A percentile compares a stretch with the other conserved stretches of the same genome.
These are phyloP conservation scores for Penaeus indicus DNA, from an alignment of 1,140 invertebrate genomes.

Conservation along the genomic window DNA sequence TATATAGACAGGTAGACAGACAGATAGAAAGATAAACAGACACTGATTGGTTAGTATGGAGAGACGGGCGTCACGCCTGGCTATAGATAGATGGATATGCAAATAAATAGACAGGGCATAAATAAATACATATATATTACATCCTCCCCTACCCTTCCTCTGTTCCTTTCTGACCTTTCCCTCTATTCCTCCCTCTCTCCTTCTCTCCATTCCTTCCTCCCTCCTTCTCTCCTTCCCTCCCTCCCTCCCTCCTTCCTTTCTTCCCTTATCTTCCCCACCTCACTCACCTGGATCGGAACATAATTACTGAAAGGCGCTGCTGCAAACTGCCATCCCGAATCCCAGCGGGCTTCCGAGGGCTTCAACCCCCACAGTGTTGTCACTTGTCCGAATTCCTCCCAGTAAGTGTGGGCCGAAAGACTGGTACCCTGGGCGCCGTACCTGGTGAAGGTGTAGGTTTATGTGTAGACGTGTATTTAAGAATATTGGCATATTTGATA, in stretches of 20 bases:
- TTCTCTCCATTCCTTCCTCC: too few species aligned
- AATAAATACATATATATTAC: too few species aligned
- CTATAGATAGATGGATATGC: too few species aligned
- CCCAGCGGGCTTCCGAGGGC: constrained; percentile 1
- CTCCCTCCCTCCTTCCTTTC: too few species aligned
- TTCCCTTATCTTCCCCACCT: neutral
- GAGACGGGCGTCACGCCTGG: too few species aligned
- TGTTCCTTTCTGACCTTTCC: too few species aligned
- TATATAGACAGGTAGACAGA: neutral
- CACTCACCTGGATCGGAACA: constrained; percentile 7
- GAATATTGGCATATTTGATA: constrained; percentile 7
- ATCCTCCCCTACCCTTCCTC: too few species aligned
- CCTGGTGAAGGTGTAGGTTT: neutral
- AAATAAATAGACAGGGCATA: too few species aligned
- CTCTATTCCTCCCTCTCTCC: too few species aligned
- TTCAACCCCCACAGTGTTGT: constrained; percentile 12
- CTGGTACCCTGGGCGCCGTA: constrained; percentile 29
- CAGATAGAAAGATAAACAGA: neutral
- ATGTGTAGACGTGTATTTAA: neutral
- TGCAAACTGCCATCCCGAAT: constrained; percentile 39
- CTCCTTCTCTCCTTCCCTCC: too few species aligned
- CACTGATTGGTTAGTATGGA: too few species aligned
- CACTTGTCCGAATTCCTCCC: neutral
- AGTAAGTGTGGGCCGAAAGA: neutral
- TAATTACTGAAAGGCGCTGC: constrained; percentile 36